phyloP scores from a whole-genome alignment of 2,888 invertebrate genomes.

The Pseudolycoriella hygida region DNA sequence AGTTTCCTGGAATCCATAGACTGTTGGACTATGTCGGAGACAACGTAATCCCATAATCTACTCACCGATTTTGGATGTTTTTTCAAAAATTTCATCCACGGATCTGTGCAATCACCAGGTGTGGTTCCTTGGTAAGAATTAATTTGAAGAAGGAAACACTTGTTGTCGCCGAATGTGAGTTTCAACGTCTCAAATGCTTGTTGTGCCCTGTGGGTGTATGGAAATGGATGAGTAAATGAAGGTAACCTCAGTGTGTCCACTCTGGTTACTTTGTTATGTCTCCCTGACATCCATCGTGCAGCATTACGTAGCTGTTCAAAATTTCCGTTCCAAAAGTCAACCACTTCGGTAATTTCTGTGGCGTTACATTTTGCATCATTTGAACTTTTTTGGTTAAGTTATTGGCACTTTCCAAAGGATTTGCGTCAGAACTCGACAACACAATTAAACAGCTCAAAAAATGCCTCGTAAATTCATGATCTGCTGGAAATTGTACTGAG shows the following conservation, averaged over 20 bases:
- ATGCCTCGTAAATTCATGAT: constrained; percentile 92
- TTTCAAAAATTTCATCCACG: constrained; percentile 67
- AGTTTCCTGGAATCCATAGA: constrained; percentile 14
- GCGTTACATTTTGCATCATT: constrained; percentile 54
- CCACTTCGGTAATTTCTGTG: constrained; percentile 70
- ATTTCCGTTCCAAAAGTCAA: constrained; percentile 51
- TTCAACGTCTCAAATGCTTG: constrained; percentile 69
- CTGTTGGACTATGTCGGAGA: constrained; percentile 1
- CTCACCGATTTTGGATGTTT: constrained; percentile 35
- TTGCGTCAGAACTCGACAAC: constrained; percentile 50
- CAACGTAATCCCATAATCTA: constrained; percentile 7
- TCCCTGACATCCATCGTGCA: constrained; percentile 63
- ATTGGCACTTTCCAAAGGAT: constrained; percentile 67
- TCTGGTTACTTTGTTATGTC: constrained; percentile 62
- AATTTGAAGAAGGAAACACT: constrained; percentile 77
- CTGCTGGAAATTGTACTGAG: constrained; percentile 71
- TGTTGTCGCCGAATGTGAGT: constrained; percentile 66
- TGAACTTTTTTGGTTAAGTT: constrained; percentile 63
- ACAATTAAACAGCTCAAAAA: constrained; percentile 68
- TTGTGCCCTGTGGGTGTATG: constrained; percentile 48
- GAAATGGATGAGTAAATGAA: constrained; percentile 2
- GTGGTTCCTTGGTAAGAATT: constrained; percentile 54
- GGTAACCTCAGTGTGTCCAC: constrained; percentile 16
- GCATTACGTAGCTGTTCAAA: constrained; percentile 71
- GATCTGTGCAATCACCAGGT: constrained; percentile 51